phyloP scores from a whole-genome alignment of 1,140 invertebrate genomes.

The Macrotrachela quadricornifera region DNA sequence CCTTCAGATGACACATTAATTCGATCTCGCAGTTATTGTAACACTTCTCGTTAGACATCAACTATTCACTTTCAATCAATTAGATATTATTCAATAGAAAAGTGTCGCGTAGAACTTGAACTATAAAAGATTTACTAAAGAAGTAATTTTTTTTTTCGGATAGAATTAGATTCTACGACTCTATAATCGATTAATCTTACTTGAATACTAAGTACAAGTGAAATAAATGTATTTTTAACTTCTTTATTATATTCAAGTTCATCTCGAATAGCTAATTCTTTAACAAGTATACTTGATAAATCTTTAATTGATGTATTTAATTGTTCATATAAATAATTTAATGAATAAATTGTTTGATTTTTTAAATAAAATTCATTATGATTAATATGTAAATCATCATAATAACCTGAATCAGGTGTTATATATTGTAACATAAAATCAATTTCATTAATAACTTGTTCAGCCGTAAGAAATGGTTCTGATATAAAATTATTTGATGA shows the following conservation, averaged over 20 bases:
- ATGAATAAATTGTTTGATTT: neutral
- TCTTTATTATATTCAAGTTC: conserved; percentile 94
- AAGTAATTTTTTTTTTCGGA: neutral
- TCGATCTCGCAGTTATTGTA: too few species aligned
- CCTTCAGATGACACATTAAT: too few species aligned
- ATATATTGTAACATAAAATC: conserved; percentile 59
- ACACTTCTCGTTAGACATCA: too few species aligned
- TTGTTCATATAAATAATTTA: too few species aligned
- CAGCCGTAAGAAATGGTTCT: conserved; percentile 73
- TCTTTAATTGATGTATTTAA: too few species aligned
- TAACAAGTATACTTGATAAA: neutral
- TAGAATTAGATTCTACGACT: neutral
- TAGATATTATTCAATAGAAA: too few species aligned
- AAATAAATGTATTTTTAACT: conserved; percentile 95
- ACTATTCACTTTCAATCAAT: too few species aligned
- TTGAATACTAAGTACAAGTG: conserved; percentile 76
- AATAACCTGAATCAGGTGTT: neutral
- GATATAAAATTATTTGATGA: conserved; percentile 37
- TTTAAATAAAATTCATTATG: neutral
- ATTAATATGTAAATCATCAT: conserved; percentile 5
- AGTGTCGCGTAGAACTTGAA: too few species aligned
- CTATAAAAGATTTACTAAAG: too few species aligned
- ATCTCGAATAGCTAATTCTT: conserved; percentile 51
- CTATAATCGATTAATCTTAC: conserved; percentile 32
- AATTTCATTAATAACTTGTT: conserved; percentile 79